Evolutionary conservation across 2,797 vertebrate genomes (phyloP).

Genomic region (Cetoscarus ocellatus): DNA sequence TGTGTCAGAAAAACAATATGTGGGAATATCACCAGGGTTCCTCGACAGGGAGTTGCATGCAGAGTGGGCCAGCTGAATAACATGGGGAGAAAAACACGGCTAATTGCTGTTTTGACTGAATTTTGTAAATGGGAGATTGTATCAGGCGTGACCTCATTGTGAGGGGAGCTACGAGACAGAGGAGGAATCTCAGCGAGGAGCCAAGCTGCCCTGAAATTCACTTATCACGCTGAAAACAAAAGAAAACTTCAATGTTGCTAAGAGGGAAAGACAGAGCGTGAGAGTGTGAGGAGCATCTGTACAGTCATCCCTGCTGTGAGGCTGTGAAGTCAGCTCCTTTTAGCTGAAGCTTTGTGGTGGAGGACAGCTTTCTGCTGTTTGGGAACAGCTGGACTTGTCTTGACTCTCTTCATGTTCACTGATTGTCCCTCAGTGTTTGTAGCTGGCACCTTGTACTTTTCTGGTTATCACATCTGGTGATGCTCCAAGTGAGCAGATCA

Average conservation of each 20-base stretch:
- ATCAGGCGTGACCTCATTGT: constrained; percentile 60
- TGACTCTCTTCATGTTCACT: no score
- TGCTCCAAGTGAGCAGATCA: no score
- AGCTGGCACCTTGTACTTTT: no score
- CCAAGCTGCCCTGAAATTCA: constrained; percentile 19
- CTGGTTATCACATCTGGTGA: no score
- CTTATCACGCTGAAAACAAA: constrained; percentile 50
- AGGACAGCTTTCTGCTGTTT: no score
- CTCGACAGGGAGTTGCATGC: constrained; percentile 42
- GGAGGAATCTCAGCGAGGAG: constrained; percentile 11
- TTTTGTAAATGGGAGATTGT: constrained; percentile 39
- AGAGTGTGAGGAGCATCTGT: constrained; percentile 30
- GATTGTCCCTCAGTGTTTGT: no score
- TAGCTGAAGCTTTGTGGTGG: no score
- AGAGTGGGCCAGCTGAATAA: constrained; percentile 36
- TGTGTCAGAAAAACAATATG: constrained; percentile 56
- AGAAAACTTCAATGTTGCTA: constrained; percentile 33
- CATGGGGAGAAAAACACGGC: constrained; percentile 45
- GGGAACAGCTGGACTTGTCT: no score
- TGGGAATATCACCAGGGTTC: constrained; percentile 35
- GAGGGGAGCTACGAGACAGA: constrained; percentile 24
- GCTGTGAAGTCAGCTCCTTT: neutral
- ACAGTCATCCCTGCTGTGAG: neutral
- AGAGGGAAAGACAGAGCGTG: constrained; percentile 12
- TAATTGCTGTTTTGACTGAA: constrained; percentile 68